phyloP scores from a whole-genome alignment of 2,888 invertebrate genomes.

The Pasiphila rectangulata region DNA sequence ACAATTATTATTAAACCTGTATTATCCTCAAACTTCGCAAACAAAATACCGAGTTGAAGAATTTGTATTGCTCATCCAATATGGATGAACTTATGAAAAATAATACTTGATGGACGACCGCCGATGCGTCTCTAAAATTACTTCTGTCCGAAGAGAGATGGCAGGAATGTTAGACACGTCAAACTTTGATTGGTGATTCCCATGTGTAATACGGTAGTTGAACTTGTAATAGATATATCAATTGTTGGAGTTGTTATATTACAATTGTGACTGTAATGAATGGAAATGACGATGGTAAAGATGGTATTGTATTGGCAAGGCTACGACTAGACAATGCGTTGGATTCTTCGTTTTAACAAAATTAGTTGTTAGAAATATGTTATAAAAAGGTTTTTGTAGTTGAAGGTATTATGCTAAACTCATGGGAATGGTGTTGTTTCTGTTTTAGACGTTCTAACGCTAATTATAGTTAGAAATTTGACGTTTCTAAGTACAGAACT shows the following conservation, averaged over 20 bases:
- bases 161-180: conserved; percentile 69
- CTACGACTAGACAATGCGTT: conserved; percentile 53
- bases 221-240: conserved; percentile 38
- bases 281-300: conserved; percentile 55
- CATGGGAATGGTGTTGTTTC: no score
- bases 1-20: neutral
- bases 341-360: conserved; percentile 40
- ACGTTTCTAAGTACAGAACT: no score
- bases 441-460: no score
- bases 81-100: conserved; percentile 58
- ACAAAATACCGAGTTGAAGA: conserved; percentile 10
- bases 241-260: conserved; percentile 32
- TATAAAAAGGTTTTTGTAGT: neutral
- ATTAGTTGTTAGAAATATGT: neutral
- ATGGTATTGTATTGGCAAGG: conserved; percentile 64
- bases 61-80: conserved; percentile 64
- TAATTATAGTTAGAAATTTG: no score
- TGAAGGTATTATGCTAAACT: neutral
- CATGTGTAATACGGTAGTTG: conserved; percentile 79
- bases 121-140: conserved; percentile 48
- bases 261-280: conserved; percentile 36
- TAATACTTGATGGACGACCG: conserved; percentile 68
- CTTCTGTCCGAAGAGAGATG: conserved; percentile 57
- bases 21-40: conserved; percentile 12
- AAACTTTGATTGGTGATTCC: conserved; percentile 77